Conservation (phyloP, 2,113 vertebrate genomes). For the Xenus cinereus region DNA sequence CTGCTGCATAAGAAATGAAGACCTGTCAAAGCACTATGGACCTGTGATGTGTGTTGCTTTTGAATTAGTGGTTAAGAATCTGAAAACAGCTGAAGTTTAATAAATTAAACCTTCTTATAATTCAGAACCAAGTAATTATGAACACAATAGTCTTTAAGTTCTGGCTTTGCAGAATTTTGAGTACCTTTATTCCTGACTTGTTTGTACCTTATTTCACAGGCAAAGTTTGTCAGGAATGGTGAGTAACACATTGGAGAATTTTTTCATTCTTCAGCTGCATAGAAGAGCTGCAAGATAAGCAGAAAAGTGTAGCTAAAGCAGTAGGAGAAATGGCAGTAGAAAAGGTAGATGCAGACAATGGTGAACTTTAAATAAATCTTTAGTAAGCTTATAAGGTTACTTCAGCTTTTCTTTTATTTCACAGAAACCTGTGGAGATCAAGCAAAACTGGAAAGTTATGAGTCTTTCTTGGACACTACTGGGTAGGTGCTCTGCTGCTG, state of each 20-base stretch:
- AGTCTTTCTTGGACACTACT: slow-evolving; percentile 67
- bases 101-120: slow-evolving; percentile 60
- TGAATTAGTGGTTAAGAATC: slow-evolving; percentile 72
- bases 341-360: slow-evolving; percentile 47
- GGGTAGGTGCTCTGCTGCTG: slow-evolving; percentile 71
- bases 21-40: slow-evolving; percentile 78
- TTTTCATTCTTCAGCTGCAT: slow-evolving; percentile 76
- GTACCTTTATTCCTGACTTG: neutral
- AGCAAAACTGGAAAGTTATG: slow-evolving; percentile 72
- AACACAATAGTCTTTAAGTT: slow-evolving; percentile 65
- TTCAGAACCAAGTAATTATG: slow-evolving; percentile 71
- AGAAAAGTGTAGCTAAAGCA: slow-evolving; percentile 78
- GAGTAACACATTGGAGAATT: slow-evolving; percentile 67
- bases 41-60: slow-evolving; percentile 70
- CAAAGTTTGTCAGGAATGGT: slow-evolving; percentile 75
- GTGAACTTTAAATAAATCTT: neutral
- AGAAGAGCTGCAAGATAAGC: slow-evolving; percentile 77
- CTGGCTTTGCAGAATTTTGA: neutral
- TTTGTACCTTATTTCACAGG: slow-evolving; percentile 42
- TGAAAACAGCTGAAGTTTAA: slow-evolving; percentile 73
- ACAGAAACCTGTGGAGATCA: slow-evolving; percentile 76
- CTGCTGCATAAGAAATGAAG: slow-evolving; percentile 73
- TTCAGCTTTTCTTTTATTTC: neutral
- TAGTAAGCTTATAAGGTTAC: neutral
- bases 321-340: slow-evolving; percentile 80